Evolutionary conservation across 2,888 invertebrate species (phyloP).

Genomic region (Loripinus fragilis): DNA sequence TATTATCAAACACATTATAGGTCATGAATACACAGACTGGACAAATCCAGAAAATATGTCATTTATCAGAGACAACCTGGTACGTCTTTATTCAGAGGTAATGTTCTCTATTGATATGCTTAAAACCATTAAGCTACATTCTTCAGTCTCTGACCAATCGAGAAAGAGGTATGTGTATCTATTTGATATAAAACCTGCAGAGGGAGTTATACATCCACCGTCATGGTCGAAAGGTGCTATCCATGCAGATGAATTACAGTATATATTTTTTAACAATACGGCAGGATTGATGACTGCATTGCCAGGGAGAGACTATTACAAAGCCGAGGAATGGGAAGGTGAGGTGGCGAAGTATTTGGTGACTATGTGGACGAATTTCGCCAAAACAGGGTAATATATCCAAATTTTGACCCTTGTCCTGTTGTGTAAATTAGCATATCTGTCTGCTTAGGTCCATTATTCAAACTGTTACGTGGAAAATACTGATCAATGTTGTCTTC

Average conservation of each 20-base stretch:
- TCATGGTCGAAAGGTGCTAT: background rate
- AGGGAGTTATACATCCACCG: background rate
- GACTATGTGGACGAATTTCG: slow-evolving; percentile 98
- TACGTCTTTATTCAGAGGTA: background rate
- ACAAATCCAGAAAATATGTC: background rate
- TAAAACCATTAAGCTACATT: background rate
- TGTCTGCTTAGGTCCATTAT: too few relatives aligned
- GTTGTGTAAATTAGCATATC: too few relatives aligned
- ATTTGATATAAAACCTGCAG: background rate
- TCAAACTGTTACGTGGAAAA: too few relatives aligned
- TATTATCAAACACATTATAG: background rate
- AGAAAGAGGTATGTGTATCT: background rate
- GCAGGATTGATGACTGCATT: slow-evolving; percentile 74
- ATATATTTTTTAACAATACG: background rate
- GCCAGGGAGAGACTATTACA: slow-evolving; percentile 83
- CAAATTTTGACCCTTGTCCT: background rate
- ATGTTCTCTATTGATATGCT: background rate
- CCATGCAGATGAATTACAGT: background rate
- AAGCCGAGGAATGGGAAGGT: slow-evolving; percentile 92
- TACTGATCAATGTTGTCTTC: too few relatives aligned
- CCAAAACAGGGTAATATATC: slow-evolving; percentile 94
- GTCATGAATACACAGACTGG: background rate
- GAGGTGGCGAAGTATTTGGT: slow-evolving; percentile 93
- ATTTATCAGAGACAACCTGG: background rate
- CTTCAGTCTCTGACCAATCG: background rate